Conservation (phyloP, 1,140 invertebrate genomes). For the Colletes latitarsis region DNA sequence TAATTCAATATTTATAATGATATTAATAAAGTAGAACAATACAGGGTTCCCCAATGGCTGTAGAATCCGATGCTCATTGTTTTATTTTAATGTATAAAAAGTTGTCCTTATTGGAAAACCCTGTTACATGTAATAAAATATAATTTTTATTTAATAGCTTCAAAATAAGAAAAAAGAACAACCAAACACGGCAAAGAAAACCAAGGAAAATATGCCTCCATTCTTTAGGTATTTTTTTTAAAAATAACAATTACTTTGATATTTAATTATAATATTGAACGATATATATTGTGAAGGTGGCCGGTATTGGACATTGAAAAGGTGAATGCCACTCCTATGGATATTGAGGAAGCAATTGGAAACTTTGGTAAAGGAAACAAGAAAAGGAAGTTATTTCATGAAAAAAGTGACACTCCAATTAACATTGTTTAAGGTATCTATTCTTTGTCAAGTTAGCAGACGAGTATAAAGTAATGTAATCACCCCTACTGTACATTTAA, state of each 20-base stretch:
- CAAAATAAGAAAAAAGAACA: not conserved
- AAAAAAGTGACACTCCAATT: slow-evolving; percentile 1
- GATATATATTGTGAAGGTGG: slow-evolving; percentile 9
- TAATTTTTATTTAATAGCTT: not conserved
- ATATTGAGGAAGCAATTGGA: not conserved
- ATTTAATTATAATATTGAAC: not conserved
- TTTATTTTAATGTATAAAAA: not conserved
- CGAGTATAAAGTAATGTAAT: not conserved
- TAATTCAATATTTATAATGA: slow-evolving; percentile 4
- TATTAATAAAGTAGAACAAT: not conserved
- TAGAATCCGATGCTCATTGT: too few relatives aligned
- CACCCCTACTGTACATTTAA: not conserved
- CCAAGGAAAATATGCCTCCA: not conserved
- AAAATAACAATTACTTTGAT: not conserved
- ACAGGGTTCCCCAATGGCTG: too few relatives aligned
- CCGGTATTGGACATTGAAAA: slow-evolving; percentile 15
- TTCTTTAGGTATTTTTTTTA: slow-evolving; percentile 3
- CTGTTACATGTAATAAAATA: not conserved
- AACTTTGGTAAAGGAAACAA: not conserved
- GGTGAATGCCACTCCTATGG: not conserved
- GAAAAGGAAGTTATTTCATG: slow-evolving; percentile 58
- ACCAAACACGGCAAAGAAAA: not conserved
- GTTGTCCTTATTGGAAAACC: too few relatives aligned
- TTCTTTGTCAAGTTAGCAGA: not conserved
- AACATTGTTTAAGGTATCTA: slow-evolving; percentile 33